Evolutionary conservation across 2,888 invertebrate genomes (phyloP), one percentile per base, ranked within the genome.

Genomic region (Drosophila falleni): DNA sequence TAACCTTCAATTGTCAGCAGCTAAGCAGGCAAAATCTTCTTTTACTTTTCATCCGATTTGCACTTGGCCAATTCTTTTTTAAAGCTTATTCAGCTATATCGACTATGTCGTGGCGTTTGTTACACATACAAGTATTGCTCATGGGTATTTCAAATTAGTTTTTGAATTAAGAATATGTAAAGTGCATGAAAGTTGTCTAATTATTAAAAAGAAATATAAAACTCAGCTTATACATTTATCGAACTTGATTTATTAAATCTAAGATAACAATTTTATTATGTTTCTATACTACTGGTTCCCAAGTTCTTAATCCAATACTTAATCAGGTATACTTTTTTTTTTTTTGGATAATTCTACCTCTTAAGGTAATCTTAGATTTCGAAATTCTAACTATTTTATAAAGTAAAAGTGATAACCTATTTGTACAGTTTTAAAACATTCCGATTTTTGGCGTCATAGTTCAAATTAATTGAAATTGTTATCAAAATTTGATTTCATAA

Each of bases 11-110:
- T 63, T 58, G 55, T 54, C 54, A 47, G 50, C n/a, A 47, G 50
- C 55, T 64, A 46, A 56, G 53, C 61, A 19, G 31, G 33, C 59
- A 19, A 75, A 66, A 66, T 66, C 42, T 33, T 67, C 46, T 44
- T 53, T 35, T 37, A 47, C 35, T 15, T 51, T 60, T 53, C 56
- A 56, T 33, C 64, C 44, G 50, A 31, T 75, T 75, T 66, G 50
- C 35, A 50, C 54, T 49, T 46, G 16, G 54, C 46, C 54, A 11
- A 33, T 56, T 42, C 11, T 44, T 19, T 16, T 15, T n/a, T 10
- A 1, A 10, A 2, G 11, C 9, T 1, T 11, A 19, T 33, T 50
- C 39, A 47, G 35, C 5, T 13, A 47, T 39, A 23, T 53, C 1
- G 8, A 47, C 16, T 23, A 23, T 6, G 3, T n/a, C 5, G 4